Base-by-base conservation (phyloP, 2,113 vertebrate species). In the Lophura nycthemera region DNA sequence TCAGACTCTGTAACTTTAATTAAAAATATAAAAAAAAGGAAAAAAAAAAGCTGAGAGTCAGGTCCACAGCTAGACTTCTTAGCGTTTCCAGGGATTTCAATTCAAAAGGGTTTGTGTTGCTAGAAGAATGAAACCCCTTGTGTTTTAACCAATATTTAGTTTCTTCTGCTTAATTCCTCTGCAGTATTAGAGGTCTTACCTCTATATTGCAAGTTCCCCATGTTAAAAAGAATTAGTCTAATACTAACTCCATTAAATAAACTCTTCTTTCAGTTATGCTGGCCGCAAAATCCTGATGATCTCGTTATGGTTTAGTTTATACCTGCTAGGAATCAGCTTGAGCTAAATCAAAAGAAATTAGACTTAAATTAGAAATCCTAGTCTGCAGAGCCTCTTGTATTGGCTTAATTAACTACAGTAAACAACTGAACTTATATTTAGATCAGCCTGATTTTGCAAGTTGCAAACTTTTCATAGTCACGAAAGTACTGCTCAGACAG, bases 281-380 rank as follows among this genome's bases (percentile, higher is more conserved):
- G 79, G 69, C 69, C 88, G 86, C 57, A 78, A 84, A 81, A 61
- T 69, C 76, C 73, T 82, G 48, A 75, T 78, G 57, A 88, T 82
- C 59, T 80, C 74, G 43, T 36, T 90, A 80, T 84, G 21, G 73
- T 90, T 78, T 67, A 88, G 76, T 78, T 83, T 86, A 64, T 30
- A 89, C 38, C 80, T 94, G 79, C 92, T 93, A 80, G 85, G 80
- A 92, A 92, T 86, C 54, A 86, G 61, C 73, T 90, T 83, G 63
- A 90, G 82, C 82, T 93, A 92, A 76, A 78, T 64, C 69, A 78
- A 73, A 81, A 69, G 40, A 65, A 65, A 32, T 22, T 38, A 94
- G 69, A 59, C 78, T 67, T 71, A 75, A 81, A 81, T 83, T 74
- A 83, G 57, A 75, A 86, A 88, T 71, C 54, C 73, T 83, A 80